Base-by-base conservation (phyloP, 2,888 invertebrate genomes). In the Drosophila suboccidentalis region DNA sequence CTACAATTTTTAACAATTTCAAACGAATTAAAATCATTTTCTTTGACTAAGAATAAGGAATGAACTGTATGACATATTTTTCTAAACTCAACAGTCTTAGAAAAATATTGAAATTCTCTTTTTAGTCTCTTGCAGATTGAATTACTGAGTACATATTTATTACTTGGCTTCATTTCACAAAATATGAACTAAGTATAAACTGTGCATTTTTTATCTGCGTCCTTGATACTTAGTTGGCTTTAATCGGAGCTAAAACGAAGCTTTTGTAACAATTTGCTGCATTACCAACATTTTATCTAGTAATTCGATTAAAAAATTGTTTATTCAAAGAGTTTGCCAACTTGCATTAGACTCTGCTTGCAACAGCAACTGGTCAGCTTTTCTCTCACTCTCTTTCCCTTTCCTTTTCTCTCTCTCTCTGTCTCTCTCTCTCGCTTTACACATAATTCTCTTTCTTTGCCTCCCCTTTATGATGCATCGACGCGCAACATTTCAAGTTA, bases 401-500 rank as follows among this genome's bases (percentile, higher is more conserved):
- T 4, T 10, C 19, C 6, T 8, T n/a, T 1, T 13, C 43, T 13
- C 6, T 43, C 2, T 19, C 32, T 15, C 22, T 26, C 9, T 39
- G 9, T 10, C 5, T 36, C 13, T 19, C 34, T 34, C 49, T 49
- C 13, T 5, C 6, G 3, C 6, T 1, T 11, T 11, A 13, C 13
- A 22, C 13, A n/a, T 6, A n/a, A 15, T 9, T 3, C 0, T 2
- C 2, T 1, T 9, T 2, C 17, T 8, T 19, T 3, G n/a, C 3
- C 6, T 5, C 11, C 32, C 53, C 34, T 38, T 43, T 67, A 38
- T 83, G 88, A 86, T 88, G 86, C 82, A 88, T 86, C 74, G 87
- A 82, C 72, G 84, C 71, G 68, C 71, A 74, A 66, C 73, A 66
- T 65, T 83, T 63, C 69, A 78, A 82, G 84, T 76, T 86, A 86